These are phyloP conservation scores for Papilio machaon DNA, from an alignment of 1,140 invertebrate species.

Conservation along the genomic window DNA sequence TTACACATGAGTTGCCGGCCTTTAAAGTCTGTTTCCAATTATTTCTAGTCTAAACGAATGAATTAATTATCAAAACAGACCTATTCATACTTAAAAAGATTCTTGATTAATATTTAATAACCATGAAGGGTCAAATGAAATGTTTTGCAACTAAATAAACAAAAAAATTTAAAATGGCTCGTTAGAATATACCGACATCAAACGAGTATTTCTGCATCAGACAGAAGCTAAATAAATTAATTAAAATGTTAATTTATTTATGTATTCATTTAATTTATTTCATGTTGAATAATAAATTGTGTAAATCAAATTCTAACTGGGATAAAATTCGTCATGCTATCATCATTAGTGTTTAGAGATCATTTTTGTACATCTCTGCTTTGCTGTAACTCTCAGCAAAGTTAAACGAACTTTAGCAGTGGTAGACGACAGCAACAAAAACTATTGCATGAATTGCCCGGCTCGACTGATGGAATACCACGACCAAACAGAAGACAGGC, in stretches of 20 bases:
- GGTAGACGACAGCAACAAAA: too few species aligned
- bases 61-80: background rate
- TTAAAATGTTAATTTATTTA: slow-evolving; percentile 14
- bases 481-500: too few species aligned
- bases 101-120: background rate
- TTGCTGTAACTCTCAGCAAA: too few species aligned
- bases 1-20: too few species aligned
- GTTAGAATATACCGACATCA: background rate
- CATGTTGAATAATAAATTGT: slow-evolving; percentile 2
- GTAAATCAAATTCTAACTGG: background rate
- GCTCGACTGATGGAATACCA: too few species aligned
- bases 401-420: too few species aligned
- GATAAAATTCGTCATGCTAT: background rate
- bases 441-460: too few species aligned
- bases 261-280: background rate
- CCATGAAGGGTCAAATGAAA: background rate
- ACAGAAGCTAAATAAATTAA: slow-evolving; percentile 5
- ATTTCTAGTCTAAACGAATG: too few species aligned
- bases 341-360: background rate
- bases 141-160: slow-evolving; percentile 13
- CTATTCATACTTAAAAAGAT: background rate
- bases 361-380: background rate
- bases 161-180: background rate
- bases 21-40: too few species aligned
- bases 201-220: slow-evolving; percentile 13